Evolutionary conservation across 2,888 invertebrate species (phyloP).

Genomic region (Agrotis clavis): DNA sequence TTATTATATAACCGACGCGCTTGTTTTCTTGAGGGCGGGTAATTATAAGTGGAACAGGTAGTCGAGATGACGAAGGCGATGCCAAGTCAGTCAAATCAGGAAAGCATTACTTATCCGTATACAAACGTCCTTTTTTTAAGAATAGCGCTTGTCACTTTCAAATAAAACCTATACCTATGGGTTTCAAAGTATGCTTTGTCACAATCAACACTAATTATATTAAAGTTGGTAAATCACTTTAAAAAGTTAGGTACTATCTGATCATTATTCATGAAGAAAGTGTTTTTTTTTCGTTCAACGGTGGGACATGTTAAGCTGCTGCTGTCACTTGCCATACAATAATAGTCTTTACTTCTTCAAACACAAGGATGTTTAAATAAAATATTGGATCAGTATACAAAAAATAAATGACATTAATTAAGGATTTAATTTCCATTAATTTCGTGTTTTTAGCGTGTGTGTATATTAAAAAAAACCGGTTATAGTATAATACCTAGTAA

Average conservation of each 20-base stretch:
- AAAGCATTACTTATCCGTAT: neutral
- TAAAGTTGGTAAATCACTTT: no score
- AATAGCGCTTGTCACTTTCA: no score
- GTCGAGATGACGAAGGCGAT: neutral
- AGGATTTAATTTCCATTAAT: slow-evolving; percentile 35
- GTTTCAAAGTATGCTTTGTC: no score
- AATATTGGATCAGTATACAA: slow-evolving; percentile 28
- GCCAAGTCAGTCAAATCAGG: neutral
- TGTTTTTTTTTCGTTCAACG: no score
- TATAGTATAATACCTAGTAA: neutral
- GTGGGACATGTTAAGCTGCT: no score
- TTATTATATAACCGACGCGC: neutral
- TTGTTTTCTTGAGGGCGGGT: slow-evolving; percentile 22
- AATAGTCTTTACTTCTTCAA: neutral
- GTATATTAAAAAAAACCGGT: slow-evolving; percentile 27
- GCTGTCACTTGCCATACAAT: no score
- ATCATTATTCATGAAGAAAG: no score
- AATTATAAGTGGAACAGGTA: slow-evolving; percentile 5
- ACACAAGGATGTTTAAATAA: slow-evolving; percentile 40
- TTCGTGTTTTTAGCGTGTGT: slow-evolving; percentile 1
- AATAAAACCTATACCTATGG: no score
- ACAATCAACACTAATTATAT: no score
- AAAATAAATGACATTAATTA: slow-evolving; percentile 33
- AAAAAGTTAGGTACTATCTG: no score
- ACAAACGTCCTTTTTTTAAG: no score